Percentiles rank a stretch among this genome's conserved stretches.
phyloP scores from a whole-genome alignment of 2,888 invertebrate species.

The Caenorhabditis sp. region DNA sequence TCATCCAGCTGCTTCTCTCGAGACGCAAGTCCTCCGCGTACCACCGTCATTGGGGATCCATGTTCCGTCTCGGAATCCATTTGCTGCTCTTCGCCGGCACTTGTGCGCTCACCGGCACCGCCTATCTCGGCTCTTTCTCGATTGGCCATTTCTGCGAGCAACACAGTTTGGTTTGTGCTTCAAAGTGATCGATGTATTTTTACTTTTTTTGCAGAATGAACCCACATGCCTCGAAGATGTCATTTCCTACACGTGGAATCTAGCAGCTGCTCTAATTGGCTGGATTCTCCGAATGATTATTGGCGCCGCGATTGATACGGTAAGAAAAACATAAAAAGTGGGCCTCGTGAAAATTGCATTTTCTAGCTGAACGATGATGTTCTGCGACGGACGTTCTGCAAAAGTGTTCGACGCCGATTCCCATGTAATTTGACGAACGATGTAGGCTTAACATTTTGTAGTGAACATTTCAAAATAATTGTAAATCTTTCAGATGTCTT shows the following conservation, averaged over 20 bases:
- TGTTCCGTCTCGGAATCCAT: constrained; percentile 54
- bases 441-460: not conserved
- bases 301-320: constrained; percentile 66
- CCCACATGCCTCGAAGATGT: constrained; percentile 57
- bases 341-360: not conserved
- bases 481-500: no score
- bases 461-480: not conserved
- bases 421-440: constrained; percentile 17
- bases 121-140: constrained; percentile 42
- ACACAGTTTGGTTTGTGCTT: constrained; percentile 23
- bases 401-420: constrained; percentile 31
- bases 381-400: constrained; percentile 38
- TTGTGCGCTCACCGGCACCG: constrained; percentile 42
- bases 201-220: constrained; percentile 25
- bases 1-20: constrained; percentile 41
- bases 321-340: constrained; percentile 34
- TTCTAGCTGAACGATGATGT: constrained; percentile 44
- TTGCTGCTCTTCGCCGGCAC: constrained; percentile 43
- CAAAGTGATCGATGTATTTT: not conserved
- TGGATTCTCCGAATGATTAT: constrained; percentile 66
- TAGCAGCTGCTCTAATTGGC: constrained; percentile 61
- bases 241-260: constrained; percentile 55
- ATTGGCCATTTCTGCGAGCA: constrained; percentile 41
- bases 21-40: constrained; percentile 31
- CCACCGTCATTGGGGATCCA: constrained; percentile 43